A percentile compares a stretch with the other conserved stretches of the same genome.
phyloP scores from a whole-genome alignment of 2,888 invertebrate species.

The Aradus depressus region DNA sequence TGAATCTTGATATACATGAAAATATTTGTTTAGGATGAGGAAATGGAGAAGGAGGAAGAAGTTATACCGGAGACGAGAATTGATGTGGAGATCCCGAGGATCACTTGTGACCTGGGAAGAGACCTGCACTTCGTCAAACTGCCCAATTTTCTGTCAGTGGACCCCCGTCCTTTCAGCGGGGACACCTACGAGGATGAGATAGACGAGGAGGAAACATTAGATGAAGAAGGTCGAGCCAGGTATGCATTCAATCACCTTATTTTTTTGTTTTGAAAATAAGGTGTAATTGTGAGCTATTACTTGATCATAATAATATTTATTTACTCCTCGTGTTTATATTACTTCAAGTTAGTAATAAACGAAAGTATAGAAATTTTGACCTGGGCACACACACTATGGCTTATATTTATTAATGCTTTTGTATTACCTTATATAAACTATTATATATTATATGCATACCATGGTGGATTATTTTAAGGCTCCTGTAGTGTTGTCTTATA shows the following conservation, averaged over 20 bases:
- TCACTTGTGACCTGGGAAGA: constrained; percentile 80
- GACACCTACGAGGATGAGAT: constrained; percentile 96
- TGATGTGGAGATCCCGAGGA: constrained; percentile 93
- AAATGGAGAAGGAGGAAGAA: constrained; percentile 64
- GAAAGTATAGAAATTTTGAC: too few species aligned
- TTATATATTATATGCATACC: too few species aligned
- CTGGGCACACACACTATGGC: too few species aligned
- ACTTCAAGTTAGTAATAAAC: too few species aligned
- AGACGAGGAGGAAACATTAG: constrained; percentile 93
- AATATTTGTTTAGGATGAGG: constrained; percentile 33
- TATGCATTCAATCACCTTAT: constrained; percentile 34
- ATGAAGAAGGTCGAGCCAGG: constrained; percentile 92
- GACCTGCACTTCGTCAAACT: constrained; percentile 93
- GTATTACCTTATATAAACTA: too few species aligned
- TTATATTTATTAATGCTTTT: too few species aligned
- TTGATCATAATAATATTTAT: too few species aligned
- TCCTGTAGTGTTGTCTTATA: too few species aligned
- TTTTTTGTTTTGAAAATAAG: too few species aligned
- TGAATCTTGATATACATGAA: neutral
- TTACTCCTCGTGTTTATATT: too few species aligned
- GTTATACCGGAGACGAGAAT: constrained; percentile 85
- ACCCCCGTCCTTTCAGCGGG: constrained; percentile 90
- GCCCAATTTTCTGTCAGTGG: constrained; percentile 96
- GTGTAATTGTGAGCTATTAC: too few species aligned
- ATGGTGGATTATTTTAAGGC: too few species aligned